Evolutionary conservation across 2,888 invertebrate species (phyloP), one percentile per base, ranked within the genome.

Genomic region (Scaptomyza parva): DNA sequence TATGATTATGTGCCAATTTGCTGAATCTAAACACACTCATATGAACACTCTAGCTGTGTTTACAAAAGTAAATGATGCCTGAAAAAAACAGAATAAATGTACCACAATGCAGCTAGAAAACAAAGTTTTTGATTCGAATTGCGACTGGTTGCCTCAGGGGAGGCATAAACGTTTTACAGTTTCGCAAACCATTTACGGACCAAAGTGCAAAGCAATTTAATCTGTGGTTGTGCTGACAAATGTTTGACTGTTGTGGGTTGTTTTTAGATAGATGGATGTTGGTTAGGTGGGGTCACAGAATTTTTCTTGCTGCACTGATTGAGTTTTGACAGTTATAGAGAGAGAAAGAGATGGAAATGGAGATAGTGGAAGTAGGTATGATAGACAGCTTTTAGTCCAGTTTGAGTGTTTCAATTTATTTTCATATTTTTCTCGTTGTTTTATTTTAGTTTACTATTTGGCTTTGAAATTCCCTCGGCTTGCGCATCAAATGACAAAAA

Each of bases 371-470:
- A n/a, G n/a, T 55, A 26, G 14, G 14, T 44, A 43, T 41, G 17
- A 43, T 59, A 59, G 70, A 48, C 40, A 57, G 44, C 40, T 52
- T 58, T 58, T 58, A 14, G 45, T 37, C 53, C 35, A 47, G 43
- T 63, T 63, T 70, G 72, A 70, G 67, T 72, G 70, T 81, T 80
- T 82, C 81, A 80, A 83, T 82, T 86, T 86, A 53, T 57, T 50
- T 65, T 70, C 75, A 75, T 75, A 70, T 78, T 61, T 37, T n/a
- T 47, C n/a, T 47, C 18, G 64, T 66, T 35, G 33, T 84, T 83
- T 76, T 83, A 77, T 82, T 79, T 83, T 84, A 80, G 78, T 86
- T 82, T 80, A 47, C 77, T 80, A 73, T 86, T 78, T 71, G 61
- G 64, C 48, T 51, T 43, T 35, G 51, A 62, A 78, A 81, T 70